Conservation (phyloP, 2,797 vertebrate species). For the Crocodylus rhombifer region DNA sequence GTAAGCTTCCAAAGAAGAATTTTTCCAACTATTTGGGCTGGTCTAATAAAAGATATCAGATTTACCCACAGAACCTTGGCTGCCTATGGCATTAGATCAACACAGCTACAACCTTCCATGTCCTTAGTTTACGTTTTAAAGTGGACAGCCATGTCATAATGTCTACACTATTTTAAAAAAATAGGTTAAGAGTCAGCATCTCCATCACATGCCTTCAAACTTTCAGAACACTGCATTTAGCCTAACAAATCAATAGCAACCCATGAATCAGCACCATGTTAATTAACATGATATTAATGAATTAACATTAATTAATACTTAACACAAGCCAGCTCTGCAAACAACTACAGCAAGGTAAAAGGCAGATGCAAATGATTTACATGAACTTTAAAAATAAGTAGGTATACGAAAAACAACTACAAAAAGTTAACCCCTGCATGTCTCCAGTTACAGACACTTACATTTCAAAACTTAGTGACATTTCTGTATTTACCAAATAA, state of each 20-base stretch:
- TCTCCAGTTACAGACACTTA: background rate
- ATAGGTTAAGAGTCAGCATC: background rate
- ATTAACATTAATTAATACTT: background rate
- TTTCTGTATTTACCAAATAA: background rate
- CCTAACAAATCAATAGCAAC: background rate
- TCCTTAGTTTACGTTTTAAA: background rate
- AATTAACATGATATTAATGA: background rate
- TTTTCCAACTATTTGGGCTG: too few species aligned
- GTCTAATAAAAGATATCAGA: too few species aligned
- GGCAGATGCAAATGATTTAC: background rate
- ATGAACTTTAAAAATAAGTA: background rate
- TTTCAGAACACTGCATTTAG: background rate
- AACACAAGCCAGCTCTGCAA: background rate
- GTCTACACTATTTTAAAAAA: background rate
- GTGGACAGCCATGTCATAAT: accelerated
- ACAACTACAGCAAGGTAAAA: background rate
- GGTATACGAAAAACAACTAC: background rate
- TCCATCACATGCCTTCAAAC: background rate
- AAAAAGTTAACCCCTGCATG: background rate
- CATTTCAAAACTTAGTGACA: background rate
- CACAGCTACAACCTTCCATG: background rate
- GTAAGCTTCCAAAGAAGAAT: too few species aligned
- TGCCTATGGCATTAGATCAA: background rate
- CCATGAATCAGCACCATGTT: background rate
- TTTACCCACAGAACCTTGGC: too few species aligned